Percentiles rank a stretch among this genome's conserved stretches.
These are phyloP conservation scores for Bimastos eiseni DNA, from an alignment of 2,888 invertebrate species.

Conservation along the genomic window DNA sequence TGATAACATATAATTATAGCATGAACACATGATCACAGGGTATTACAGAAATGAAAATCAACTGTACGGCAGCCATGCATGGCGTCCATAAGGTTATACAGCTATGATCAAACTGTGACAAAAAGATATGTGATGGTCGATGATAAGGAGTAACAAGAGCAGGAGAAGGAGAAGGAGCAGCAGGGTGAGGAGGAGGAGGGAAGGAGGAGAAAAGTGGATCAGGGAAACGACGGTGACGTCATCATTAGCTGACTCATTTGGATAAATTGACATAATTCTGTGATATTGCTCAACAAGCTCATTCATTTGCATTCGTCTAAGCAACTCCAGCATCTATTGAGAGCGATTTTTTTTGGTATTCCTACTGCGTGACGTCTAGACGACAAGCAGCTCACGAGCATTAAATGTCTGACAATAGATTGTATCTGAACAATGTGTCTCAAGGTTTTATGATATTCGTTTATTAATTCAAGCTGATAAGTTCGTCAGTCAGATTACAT, in stretches of 20 bases:
- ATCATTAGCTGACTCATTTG: no score
- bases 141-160: neutral
- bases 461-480: no score
- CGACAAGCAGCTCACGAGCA: neutral
- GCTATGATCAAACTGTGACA: no score
- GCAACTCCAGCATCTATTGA: neutral
- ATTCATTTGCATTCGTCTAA: neutral
- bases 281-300: neutral
- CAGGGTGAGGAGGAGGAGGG: neutral
- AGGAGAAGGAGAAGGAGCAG: neutral
- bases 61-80: no score
- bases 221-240: neutral
- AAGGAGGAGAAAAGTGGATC: neutral
- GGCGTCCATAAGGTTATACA: no score
- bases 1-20: no score
- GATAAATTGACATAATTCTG: neutral
- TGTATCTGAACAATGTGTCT: no score
- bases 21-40: no score
- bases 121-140: no score
- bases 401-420: neutral
- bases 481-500: no score
- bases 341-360: neutral
- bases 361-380: neutral
- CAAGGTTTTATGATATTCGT: no score
- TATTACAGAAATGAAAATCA: no score